These are phyloP conservation scores for Hirudinaria manillensis DNA, from an alignment of 2,888 invertebrate species.

Conservation along the genomic window DNA sequence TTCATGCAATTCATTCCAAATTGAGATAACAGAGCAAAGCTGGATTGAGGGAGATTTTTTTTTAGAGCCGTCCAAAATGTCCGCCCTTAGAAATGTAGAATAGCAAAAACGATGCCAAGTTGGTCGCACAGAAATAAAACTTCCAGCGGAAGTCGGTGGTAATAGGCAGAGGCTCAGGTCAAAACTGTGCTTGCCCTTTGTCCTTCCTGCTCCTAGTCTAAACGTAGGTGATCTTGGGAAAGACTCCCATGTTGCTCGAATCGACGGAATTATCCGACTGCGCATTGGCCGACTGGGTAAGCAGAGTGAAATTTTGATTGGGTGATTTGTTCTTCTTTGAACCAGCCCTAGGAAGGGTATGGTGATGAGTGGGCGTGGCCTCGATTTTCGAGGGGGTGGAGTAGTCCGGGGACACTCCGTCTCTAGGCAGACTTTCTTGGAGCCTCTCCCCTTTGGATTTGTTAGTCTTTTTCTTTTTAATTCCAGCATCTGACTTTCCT, in stretches of 20 bases:
- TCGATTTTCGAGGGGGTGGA: conserved; percentile 1
- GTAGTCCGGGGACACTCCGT: background rate
- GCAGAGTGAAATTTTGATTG: background rate
- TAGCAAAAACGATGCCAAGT: too few relatives aligned
- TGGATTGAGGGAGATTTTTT: too few relatives aligned
- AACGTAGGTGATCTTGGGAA: conserved; percentile 24
- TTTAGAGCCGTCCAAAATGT: too few relatives aligned
- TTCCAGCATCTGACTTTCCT: background rate
- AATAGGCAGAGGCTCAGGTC: too few relatives aligned
- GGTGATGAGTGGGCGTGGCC: conserved; percentile 22
- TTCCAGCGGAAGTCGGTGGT: too few relatives aligned
- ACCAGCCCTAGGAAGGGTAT: conserved; percentile 37
- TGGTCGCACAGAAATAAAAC: too few relatives aligned
- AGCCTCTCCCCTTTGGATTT: background rate
- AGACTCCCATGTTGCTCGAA: background rate
- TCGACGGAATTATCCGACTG: conserved; percentile 14
- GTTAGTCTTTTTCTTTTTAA: background rate
- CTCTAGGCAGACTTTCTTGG: background rate
- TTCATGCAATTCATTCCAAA: too few relatives aligned
- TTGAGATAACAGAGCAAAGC: too few relatives aligned
- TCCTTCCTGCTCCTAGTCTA: background rate
- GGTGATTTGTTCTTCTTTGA: conserved; percentile 27
- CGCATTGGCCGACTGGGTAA: conserved; percentile 17
- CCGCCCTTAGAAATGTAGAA: too few relatives aligned
- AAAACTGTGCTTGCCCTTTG: background rate